Conservation (phyloP, 2,797 vertebrate genomes). For the Enteromius viviparus region DNA sequence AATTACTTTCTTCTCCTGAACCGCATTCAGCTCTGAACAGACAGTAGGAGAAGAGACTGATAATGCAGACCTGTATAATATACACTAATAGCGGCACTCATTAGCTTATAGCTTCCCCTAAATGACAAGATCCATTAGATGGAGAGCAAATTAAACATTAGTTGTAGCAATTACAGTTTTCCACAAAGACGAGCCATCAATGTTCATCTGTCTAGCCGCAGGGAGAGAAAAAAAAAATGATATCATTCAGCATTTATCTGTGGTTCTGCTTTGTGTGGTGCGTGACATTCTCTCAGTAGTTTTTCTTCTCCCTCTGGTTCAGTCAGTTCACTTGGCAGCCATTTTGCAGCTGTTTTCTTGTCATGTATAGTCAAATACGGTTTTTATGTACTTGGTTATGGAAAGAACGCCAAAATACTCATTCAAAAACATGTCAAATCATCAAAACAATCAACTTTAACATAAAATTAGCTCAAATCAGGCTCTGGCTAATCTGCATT, state of each 20-base stretch:
- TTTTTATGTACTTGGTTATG: neutral
- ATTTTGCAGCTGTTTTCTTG: neutral
- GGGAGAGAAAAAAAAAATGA: slow-evolving; percentile 3
- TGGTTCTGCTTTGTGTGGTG: neutral
- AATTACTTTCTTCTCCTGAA: slow-evolving; percentile 4
- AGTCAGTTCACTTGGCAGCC: neutral
- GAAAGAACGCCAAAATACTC: neutral
- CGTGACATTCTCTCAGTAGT: neutral
- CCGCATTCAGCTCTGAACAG: slow-evolving; percentile 4
- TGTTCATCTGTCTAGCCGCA: slow-evolving; percentile 26
- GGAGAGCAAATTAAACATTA: slow-evolving; percentile 59
- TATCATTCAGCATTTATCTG: slow-evolving; percentile 21
- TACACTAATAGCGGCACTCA: slow-evolving; percentile 52
- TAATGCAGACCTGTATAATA: slow-evolving; percentile 48
- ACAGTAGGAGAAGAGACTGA: slow-evolving; percentile 30
- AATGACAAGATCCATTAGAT: slow-evolving; percentile 61
- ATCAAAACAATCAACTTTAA: neutral
- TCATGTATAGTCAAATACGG: neutral
- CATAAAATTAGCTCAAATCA: neutral
- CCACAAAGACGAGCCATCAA: slow-evolving; percentile 43
- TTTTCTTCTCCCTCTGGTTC: slow-evolving; percentile 1
- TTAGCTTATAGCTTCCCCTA: slow-evolving; percentile 54
- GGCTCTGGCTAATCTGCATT: neutral
- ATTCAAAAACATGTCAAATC: neutral
- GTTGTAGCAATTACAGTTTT: slow-evolving; percentile 57